These are phyloP conservation scores for Parthenolecanium corni DNA, from an alignment of 2,888 invertebrate genomes.

Conservation along the genomic window DNA sequence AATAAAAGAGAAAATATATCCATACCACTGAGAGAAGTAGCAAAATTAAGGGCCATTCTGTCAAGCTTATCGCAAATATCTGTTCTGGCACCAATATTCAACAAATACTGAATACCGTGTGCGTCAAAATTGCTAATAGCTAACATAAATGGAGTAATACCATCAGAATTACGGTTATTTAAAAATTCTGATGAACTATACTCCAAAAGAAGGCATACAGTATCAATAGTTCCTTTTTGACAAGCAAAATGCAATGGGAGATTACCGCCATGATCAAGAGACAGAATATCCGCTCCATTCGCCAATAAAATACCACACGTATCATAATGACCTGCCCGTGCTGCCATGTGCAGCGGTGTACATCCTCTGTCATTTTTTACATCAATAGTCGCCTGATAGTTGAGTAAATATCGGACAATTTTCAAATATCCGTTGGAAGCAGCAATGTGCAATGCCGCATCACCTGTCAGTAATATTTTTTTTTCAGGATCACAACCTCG, in stretches of 20 bases:
- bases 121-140: not conserved
- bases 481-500: not conserved
- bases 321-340: not conserved
- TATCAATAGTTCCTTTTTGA: not conserved
- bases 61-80: not conserved
- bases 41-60: not conserved
- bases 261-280: not conserved
- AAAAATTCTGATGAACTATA: not conserved
- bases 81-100: not conserved
- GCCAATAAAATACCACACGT: not conserved
- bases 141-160: conserved; percentile 14
- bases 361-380: conserved; percentile 3
- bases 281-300: not conserved
- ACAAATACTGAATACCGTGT: not conserved
- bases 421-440: not conserved
- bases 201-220: not conserved
- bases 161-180: not conserved
- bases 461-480: not conserved
- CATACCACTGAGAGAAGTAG: not conserved
- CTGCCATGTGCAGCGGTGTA: conserved; percentile 4
- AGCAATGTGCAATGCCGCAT: conserved; percentile 1
- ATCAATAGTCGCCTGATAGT: not conserved
- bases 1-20: not conserved
- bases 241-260: conserved; percentile 11
- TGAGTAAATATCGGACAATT: not conserved